A percentile compares a stretch with the other conserved stretches of the same genome.
Evolutionary conservation across 2,797 vertebrate genomes (phyloP).

Genomic region (Allobates femoralis): DNA sequence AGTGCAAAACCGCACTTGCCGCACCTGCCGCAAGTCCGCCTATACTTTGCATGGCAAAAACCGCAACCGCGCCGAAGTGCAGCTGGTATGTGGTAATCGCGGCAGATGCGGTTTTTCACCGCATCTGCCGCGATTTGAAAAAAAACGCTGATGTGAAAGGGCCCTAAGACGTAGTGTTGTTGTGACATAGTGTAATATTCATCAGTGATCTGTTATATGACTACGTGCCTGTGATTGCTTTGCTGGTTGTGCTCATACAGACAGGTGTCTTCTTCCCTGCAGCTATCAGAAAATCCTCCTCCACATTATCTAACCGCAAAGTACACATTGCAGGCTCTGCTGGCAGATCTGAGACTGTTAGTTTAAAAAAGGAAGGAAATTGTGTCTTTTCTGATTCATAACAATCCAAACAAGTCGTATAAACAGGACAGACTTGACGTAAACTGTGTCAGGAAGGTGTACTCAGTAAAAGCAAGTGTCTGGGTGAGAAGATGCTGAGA

Average conservation of each 20-base stretch:
- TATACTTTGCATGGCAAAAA: no score
- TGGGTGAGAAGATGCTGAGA: constrained; percentile 42
- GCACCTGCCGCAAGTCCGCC: no score
- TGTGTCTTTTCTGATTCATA: constrained; percentile 54
- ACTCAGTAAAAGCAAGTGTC: constrained; percentile 34
- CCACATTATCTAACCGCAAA: constrained; percentile 15
- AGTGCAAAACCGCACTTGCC: no score
- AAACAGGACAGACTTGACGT: constrained; percentile 58
- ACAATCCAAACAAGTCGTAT: constrained; percentile 46
- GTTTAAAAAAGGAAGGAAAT: constrained; percentile 58
- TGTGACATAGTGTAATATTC: background rate
- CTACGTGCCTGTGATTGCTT: background rate
- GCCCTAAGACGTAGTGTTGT: background rate
- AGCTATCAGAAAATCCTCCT: background rate
- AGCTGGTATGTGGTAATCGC: no score
- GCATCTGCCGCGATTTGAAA: no score
- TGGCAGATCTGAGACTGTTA: constrained; percentile 12
- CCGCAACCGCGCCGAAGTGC: no score
- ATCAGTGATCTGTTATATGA: background rate
- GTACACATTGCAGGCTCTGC: constrained; percentile 10
- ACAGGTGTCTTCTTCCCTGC: constrained; percentile 23
- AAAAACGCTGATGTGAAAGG: no score
- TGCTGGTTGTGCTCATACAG: background rate
- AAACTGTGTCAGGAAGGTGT: constrained; percentile 60
- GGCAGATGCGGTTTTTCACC: no score